Evolutionary conservation across 2,797 vertebrate genomes (phyloP).

Genomic region (Gymnopithys bicolor): DNA sequence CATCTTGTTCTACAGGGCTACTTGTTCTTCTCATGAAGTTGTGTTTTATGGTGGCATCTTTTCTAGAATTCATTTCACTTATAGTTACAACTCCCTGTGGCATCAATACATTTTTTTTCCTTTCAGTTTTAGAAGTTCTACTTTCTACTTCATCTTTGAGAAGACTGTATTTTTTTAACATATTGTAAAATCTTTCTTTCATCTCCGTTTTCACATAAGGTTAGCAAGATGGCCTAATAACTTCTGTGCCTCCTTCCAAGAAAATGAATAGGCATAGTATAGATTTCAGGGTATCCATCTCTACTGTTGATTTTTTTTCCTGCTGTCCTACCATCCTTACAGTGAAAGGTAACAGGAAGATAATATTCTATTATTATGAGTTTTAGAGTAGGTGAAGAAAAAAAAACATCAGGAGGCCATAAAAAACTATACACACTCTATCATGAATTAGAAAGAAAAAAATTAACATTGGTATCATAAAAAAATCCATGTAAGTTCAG

Average conservation of each 20-base stretch:
- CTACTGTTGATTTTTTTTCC: neutral
- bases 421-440: neutral
- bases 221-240: neutral
- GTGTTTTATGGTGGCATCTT: neutral
- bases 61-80: slow-evolving; percentile 23
- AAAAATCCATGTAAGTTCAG: neutral
- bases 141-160: slow-evolving; percentile 40
- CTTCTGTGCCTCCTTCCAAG: neutral
- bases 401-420: neutral
- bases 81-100: neutral
- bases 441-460: neutral
- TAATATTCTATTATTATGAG: neutral
- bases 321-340: neutral
- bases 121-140: slow-evolving; percentile 2
- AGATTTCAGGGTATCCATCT: neutral
- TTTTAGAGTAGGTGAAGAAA: neutral
- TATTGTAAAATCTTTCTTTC: neutral
- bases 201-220: neutral
- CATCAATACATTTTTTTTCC: neutral
- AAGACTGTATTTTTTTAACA: slow-evolving; percentile 17
- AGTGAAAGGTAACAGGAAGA: neutral
- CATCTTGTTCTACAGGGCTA: neutral
- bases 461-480: neutral
- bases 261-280: neutral
- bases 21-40: neutral